Conservation (phyloP, 2,797 vertebrate genomes). For the Premnoplex brunnescens region DNA sequence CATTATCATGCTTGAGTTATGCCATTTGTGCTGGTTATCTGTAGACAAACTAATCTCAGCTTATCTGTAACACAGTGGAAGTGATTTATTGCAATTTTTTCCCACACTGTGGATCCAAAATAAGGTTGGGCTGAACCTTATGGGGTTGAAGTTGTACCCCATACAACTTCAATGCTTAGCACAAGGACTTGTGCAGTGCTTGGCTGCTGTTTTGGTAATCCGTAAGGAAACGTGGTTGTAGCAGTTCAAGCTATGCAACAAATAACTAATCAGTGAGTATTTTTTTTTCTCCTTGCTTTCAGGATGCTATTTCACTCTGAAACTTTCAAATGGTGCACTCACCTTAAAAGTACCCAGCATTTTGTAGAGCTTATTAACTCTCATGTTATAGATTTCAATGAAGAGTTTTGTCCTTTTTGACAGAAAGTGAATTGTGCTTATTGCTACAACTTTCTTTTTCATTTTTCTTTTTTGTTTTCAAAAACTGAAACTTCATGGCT, state of each 20-base stretch:
- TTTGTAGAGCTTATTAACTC: neutral
- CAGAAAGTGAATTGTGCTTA: neutral
- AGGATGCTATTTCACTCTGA: neutral
- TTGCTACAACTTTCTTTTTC: neutral
- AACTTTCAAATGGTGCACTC: neutral
- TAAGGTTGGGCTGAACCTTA: neutral
- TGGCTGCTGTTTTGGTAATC: neutral
- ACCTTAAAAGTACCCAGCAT: neutral
- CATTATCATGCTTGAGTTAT: neutral
- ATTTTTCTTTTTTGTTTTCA: neutral
- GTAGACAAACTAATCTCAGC: neutral
- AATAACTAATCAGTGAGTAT: neutral
- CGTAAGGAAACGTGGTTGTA: neutral
- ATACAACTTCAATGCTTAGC: fast-evolving
- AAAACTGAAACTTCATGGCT: neutral
- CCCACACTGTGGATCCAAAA: neutral
- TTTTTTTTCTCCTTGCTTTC: neutral
- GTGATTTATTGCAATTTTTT: neutral
- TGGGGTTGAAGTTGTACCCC: no score
- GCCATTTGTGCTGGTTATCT: neutral
- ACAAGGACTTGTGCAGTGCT: neutral
- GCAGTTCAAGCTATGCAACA: neutral
- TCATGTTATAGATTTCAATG: neutral
- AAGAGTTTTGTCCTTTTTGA: neutral
- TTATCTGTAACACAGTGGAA: neutral